Conservation (phyloP, 2,797 vertebrate species). For the Columba guinea region DNA sequence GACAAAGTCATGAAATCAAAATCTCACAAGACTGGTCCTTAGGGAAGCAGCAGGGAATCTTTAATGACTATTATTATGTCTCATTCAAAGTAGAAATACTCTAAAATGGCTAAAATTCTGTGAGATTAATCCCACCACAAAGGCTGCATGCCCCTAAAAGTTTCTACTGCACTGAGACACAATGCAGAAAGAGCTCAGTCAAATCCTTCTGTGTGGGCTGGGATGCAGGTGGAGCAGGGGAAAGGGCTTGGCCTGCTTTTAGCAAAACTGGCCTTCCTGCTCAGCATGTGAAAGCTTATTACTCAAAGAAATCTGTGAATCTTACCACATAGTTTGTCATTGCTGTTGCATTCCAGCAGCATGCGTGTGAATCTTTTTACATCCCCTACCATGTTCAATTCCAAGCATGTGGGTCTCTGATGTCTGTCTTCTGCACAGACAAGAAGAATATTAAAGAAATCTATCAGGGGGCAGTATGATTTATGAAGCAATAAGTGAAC, state of each 20-base stretch:
- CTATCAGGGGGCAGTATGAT: neutral
- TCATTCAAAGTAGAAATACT: neutral
- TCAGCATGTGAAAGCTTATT: neutral
- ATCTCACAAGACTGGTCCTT: neutral
- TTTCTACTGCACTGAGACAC: neutral
- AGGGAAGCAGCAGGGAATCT: neutral
- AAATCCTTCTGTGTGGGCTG: neutral
- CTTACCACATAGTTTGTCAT: constrained; percentile 78
- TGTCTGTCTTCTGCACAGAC: neutral
- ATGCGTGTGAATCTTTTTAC: constrained; percentile 36
- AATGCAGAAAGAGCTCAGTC: neutral
- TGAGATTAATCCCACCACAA: neutral
- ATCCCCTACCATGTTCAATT: constrained; percentile 22
- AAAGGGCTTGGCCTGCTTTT: neutral
- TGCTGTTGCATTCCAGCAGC: constrained; percentile 73
- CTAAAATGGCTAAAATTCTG: neutral
- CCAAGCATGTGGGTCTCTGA: neutral
- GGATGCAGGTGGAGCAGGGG: neutral
- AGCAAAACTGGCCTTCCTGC: neutral
- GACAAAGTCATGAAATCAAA: neutral
- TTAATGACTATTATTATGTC: neutral
- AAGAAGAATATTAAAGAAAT: neutral
- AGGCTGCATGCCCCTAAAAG: neutral
- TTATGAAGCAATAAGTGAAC: neutral
- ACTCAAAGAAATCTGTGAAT: neutral